Evolutionary conservation across 2,797 vertebrate genomes (phyloP).

Genomic region (Leptoclinus maculatus): DNA sequence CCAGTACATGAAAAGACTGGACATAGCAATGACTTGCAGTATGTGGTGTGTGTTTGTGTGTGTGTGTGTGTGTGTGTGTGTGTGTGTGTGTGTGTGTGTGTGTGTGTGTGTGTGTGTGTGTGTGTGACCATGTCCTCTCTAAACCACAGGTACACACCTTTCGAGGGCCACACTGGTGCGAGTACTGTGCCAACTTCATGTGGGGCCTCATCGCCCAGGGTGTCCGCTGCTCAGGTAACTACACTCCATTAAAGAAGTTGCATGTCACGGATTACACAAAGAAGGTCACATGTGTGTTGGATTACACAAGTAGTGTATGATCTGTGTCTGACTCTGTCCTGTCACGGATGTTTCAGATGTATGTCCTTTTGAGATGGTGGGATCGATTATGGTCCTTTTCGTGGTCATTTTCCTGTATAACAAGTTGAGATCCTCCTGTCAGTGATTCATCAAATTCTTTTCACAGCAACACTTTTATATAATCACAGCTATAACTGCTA

Average conservation of each 20-base stretch:
- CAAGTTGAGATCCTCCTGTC: conserved; percentile 43
- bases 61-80: conserved; percentile 24
- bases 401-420: conserved; percentile 49
- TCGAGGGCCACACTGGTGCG: conserved; percentile 97
- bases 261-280: background rate
- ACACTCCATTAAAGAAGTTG: conserved; percentile 2
- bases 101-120: conserved; percentile 25
- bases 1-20: conserved; percentile 39
- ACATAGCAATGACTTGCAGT: conserved; percentile 3
- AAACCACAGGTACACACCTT: conserved; percentile 93
- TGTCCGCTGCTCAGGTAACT: conserved; percentile 96
- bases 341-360: conserved; percentile 2
- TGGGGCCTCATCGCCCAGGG: conserved; percentile 99
- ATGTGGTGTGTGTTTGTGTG: conserved; percentile 19
- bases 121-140: conserved; percentile 50
- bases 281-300: background rate
- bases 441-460: conserved; percentile 27
- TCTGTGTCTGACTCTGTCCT: conserved; percentile 8
- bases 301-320: background rate
- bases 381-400: conserved; percentile 3
- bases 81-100: conserved; percentile 22
- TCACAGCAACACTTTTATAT: conserved; percentile 27
- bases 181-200: conserved; percentile 99
- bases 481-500: conserved; percentile 16
- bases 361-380: conserved; percentile 5